Evolutionary conservation across 1,140 invertebrate species (phyloP).

Genomic region (Meteorus sp.): DNA sequence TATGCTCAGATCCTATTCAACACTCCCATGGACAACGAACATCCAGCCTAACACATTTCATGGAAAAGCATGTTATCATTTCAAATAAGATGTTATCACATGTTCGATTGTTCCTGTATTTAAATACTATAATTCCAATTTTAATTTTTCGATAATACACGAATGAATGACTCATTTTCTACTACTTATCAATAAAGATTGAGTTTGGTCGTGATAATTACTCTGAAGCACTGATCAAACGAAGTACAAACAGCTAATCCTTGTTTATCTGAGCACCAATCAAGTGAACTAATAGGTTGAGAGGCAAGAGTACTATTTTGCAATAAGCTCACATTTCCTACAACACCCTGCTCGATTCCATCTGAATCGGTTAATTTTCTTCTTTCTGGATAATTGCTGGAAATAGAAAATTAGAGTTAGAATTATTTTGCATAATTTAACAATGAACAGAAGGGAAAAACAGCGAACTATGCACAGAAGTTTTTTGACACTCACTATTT

Average conservation of each 20-base stretch:
- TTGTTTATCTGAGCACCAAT: slow-evolving; percentile 90
- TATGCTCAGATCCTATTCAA: too few relatives aligned
- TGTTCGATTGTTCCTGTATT: too few relatives aligned
- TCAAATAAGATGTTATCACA: too few relatives aligned
- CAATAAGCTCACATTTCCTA: slow-evolving; percentile 73
- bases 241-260: slow-evolving; percentile 86
- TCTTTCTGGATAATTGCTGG: slow-evolving; percentile 81
- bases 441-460: neutral
- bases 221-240: slow-evolving; percentile 89
- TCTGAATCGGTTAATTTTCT: slow-evolving; percentile 70
- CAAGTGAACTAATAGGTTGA: slow-evolving; percentile 88
- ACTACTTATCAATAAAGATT: slow-evolving; percentile 59
- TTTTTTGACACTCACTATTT: slow-evolving; percentile 76
- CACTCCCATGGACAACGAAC: too few relatives aligned
- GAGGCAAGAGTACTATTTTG: slow-evolving; percentile 80
- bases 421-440: neutral
- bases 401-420: slow-evolving; percentile 27
- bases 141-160: neutral
- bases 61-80: too few relatives aligned
- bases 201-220: slow-evolving; percentile 88
- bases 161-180: neutral
- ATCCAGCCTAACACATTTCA: too few relatives aligned
- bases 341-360: slow-evolving; percentile 72
- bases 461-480: neutral
- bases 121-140: neutral